Base-by-base conservation (phyloP, 1,140 invertebrate genomes). In the Paraescarpia echinospica region DNA sequence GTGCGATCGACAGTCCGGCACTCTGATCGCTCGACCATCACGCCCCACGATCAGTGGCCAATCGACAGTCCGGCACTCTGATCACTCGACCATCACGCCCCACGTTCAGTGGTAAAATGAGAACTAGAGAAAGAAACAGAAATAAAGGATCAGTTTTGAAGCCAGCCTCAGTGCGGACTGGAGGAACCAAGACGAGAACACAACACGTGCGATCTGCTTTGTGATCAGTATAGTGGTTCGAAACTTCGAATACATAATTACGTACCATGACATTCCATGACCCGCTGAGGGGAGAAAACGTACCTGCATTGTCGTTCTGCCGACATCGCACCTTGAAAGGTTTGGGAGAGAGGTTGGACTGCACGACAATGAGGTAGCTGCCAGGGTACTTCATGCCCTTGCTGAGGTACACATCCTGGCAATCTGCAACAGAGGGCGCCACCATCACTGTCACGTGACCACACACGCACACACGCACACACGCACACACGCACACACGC, bases 311-410 rank as follows among this genome's bases (percentile, higher is more conserved):
- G 34, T 98, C 97, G 94, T 98, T 98, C 91, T 97, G 96, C 35
- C 97, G 97, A 95, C 98, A 99, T 94, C 97, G 97, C 0, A 97
- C 97, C 94, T 98, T 96, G 51, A 98, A 96, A 0, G 98, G 97
- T 98, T 96, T 96, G 0, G 97, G 96, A n/a, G 94, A 92, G 77
- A 97, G 97, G 1, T 97, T 97, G 5, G 98, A 97, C 91, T 97
- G 97, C 88, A 98, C 97, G 89, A 98, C 94, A 89, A 95, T 94
- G 92, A 94, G 94, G 93, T 95, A 95, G 91, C 95, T 94, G 88
- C 95, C 95, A 77, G 93, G 91, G 92, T 94, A 95, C 35, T 93
- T 93, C 94, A 95, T 94, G 0, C 94, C 94, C 14, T 94, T 94
- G 51, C 93, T 93, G 18, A 93, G 92, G 90, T 94, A 95, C 31